Evolutionary conservation across 2,113 vertebrate genomes (phyloP).

Genomic region (Otis tarda): DNA sequence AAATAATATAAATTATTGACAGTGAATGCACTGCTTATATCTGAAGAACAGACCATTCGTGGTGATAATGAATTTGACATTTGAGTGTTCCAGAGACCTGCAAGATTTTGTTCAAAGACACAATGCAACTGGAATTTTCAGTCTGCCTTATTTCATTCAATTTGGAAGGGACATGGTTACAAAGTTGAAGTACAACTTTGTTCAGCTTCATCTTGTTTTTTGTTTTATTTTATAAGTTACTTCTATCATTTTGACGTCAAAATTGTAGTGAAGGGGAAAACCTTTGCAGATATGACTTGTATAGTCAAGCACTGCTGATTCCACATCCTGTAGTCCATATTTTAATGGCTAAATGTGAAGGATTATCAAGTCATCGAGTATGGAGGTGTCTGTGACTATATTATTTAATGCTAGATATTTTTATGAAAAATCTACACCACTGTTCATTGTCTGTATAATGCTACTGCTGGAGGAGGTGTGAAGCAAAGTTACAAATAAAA

Average conservation of each 20-base stretch:
- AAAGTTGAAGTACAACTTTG: background rate
- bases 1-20: background rate
- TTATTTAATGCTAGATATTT: background rate
- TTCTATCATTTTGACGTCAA: background rate
- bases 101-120: background rate
- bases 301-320: background rate
- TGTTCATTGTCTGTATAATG: background rate
- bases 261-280: background rate
- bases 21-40: background rate
- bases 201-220: background rate
- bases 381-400: background rate
- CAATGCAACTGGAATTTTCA: background rate
- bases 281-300: background rate
- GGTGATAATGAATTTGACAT: background rate
- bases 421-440: background rate
- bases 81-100: background rate
- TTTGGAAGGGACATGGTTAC: background rate
- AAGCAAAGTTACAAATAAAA: slow-evolving; percentile 5
- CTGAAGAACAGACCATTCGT: background rate
- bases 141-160: background rate
- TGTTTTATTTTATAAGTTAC: background rate
- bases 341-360: slow-evolving; percentile 21
- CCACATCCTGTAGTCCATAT: background rate
- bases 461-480: background rate
- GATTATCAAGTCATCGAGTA: background rate